Evolutionary conservation across 37 sponge, comb jelly and placozoan genomes (phyloP), one percentile per base, ranked within the genome.

Genomic region (Aphrocallistes beatrix): DNA sequence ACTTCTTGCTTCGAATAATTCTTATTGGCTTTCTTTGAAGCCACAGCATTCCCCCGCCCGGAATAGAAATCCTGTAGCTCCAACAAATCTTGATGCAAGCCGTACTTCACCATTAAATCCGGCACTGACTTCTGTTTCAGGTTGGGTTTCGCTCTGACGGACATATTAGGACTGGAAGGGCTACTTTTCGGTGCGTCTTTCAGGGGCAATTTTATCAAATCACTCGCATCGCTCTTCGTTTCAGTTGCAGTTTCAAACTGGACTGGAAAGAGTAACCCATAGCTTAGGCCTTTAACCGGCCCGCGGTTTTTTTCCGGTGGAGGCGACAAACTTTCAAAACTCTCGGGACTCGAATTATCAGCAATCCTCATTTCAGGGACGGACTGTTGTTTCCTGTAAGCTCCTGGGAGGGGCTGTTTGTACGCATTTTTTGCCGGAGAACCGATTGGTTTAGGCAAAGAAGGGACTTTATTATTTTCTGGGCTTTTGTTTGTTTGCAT

Each of bases 51-150:
- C 3, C 75, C 75, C 6, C 13, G 13, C 13, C 45, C 45, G 25
- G 75, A 19, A 13, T 60, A 60, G 75, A 60, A 60, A 60, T 28
- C 34, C n/a, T 60, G 75, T 60, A 60, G 75, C n/a, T 60, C 75
- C 34, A 60, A 60, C n/a, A 60, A 28, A 60, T 60, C 75, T 13
- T 60, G 75, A 60, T 60, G 75, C 75, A 60, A 60, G n/a, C 75
- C n/a, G 75, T 19, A 60, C 10, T 30, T 13, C 10, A 32, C 75
- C 25, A 60, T 60, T 60, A 60, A 13, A 60, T 28, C 75, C n/a
- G 75, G 75, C 10, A 60, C 25, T 60, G 75, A 60, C 8, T 13
- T 60, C n/a, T 60, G 75, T 60, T 60, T 60, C 6, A 16, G 13
- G 13, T 6, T 6, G 3, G 32, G 21, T 3, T 28, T 60, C n/a